Evolutionary conservation across 2,113 vertebrate genomes (phyloP).

Genomic region (Athene cunicularia): DNA sequence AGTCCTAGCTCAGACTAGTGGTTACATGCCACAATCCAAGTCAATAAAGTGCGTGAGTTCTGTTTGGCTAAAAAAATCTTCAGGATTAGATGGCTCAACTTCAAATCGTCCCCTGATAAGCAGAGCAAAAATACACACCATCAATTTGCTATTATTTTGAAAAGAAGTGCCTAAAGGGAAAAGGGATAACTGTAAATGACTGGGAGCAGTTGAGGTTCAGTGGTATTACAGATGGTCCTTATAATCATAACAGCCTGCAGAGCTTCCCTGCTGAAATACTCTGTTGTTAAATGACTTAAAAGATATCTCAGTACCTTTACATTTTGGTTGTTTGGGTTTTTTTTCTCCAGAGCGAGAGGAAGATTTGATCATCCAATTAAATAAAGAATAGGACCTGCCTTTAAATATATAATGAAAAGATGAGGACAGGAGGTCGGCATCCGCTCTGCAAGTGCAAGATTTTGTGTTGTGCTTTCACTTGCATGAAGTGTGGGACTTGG

Average conservation of each 20-base stretch:
- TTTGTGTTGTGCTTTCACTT: background rate
- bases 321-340: background rate
- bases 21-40: background rate
- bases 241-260: background rate
- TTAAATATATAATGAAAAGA: background rate
- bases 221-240: background rate
- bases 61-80: conserved; percentile 32
- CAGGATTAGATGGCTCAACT: conserved; percentile 29
- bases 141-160: background rate
- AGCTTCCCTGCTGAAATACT: background rate
- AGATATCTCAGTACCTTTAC: background rate
- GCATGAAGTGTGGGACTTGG: background rate
- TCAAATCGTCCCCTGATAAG: conserved; percentile 20
- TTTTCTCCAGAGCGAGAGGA: background rate
- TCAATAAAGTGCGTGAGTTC: conserved; percentile 6
- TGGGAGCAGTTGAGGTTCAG: background rate
- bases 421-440: background rate
- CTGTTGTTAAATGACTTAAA: background rate
- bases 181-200: background rate
- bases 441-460: background rate
- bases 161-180: background rate
- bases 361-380: background rate
- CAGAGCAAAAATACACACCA: background rate
- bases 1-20: background rate
- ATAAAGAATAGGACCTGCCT: background rate